Conservation (phyloP, 1,140 invertebrate genomes). For the Heterodera carotae region DNA sequence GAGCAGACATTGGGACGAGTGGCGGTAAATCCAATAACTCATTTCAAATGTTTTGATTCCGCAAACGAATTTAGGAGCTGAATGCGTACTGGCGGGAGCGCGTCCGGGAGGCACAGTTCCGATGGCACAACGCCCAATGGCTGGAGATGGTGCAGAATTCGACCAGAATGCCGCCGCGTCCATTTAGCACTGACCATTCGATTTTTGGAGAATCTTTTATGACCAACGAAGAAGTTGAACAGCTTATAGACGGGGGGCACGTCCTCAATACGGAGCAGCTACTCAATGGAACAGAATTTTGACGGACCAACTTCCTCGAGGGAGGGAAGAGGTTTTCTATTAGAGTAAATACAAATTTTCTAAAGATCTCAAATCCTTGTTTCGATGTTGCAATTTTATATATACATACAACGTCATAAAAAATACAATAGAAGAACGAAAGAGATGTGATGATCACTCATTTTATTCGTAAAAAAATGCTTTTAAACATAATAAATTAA, state of each 20-base stretch:
- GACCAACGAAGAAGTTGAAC: neutral
- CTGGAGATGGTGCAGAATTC: constrained; percentile 84
- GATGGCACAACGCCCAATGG: constrained; percentile 96
- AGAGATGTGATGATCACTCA: too few relatives aligned
- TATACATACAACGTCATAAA: too few relatives aligned
- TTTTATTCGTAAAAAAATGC: too few relatives aligned
- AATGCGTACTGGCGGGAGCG: constrained; percentile 85
- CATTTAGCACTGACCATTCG: neutral
- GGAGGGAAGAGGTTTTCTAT: too few relatives aligned
- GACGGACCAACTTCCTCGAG: neutral
- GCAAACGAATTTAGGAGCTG: constrained; percentile 72
- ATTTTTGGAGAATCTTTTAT: constrained; percentile 12
- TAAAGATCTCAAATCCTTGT: too few relatives aligned
- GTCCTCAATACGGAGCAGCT: constrained; percentile 35
- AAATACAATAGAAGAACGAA: too few relatives aligned
- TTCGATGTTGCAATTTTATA: too few relatives aligned
- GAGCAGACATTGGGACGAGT: constrained; percentile 88
- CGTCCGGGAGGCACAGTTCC: constrained; percentile 90
- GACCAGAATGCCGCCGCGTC: constrained; percentile 17
- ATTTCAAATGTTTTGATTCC: constrained; percentile 48
- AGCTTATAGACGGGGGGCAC: constrained; percentile 6
- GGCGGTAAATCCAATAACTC: constrained; percentile 71
- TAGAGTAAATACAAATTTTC: too few relatives aligned
- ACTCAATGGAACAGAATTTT: constrained; percentile 31
- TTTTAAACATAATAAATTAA: constrained; percentile 7